A percentile compares a stretch with the other conserved stretches of the same genome.
These are phyloP conservation scores for Synergus umbraculus DNA, from an alignment of 2,888 invertebrate genomes.

Conservation along the genomic window DNA sequence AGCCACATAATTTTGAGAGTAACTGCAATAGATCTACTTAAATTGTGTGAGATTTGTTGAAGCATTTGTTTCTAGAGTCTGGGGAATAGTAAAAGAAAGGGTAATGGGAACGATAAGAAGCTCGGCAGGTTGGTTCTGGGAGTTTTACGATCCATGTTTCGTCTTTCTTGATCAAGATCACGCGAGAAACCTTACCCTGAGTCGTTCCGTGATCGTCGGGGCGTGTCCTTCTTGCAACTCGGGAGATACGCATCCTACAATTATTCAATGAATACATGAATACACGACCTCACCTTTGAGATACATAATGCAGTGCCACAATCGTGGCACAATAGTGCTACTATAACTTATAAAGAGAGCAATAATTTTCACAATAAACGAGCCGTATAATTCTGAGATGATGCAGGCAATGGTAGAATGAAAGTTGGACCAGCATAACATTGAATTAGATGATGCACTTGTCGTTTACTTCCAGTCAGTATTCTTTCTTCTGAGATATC, in stretches of 20 bases:
- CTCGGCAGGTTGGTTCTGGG: background rate
- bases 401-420: slow-evolving; percentile 56
- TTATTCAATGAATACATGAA: slow-evolving; percentile 75
- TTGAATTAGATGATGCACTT: slow-evolving; percentile 2
- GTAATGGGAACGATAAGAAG: slow-evolving; percentile 33
- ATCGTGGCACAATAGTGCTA: slow-evolving; percentile 53
- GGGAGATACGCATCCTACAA: slow-evolving; percentile 67
- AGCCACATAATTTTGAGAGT: no score
- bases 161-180: slow-evolving; percentile 30
- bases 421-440: background rate
- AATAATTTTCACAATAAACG: slow-evolving; percentile 68
- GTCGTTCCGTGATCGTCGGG: slow-evolving; percentile 16
- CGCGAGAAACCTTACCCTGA: slow-evolving; percentile 6
- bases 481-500: background rate
- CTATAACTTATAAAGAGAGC: slow-evolving; percentile 52
- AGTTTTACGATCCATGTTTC: slow-evolving; percentile 31
- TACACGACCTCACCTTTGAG: slow-evolving; percentile 57
- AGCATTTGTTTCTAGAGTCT: slow-evolving; percentile 25
- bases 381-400: slow-evolving; percentile 67
- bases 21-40: background rate
- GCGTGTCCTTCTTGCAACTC: slow-evolving; percentile 22
- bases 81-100: slow-evolving; percentile 19
- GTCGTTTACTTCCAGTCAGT: background rate
- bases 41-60: slow-evolving; percentile 9
- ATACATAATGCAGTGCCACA: slow-evolving; percentile 22